Conservation (phyloP, 2,888 invertebrate genomes). For the Spisula subtruncata region DNA sequence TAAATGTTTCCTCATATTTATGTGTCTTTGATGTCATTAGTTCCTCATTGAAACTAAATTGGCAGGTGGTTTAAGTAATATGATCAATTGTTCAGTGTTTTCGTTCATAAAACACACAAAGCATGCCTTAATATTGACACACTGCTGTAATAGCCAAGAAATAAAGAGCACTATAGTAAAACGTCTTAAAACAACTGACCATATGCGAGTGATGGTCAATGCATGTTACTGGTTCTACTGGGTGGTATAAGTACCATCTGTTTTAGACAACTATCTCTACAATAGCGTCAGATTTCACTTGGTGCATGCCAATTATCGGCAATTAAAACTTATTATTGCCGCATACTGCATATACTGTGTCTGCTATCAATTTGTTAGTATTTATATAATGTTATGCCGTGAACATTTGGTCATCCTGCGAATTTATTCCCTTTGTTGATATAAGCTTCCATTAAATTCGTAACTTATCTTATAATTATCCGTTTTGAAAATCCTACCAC, state of each 20-base stretch:
- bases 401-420: too few relatives aligned
- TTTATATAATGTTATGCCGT: background rate
- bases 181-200: conserved; percentile 22
- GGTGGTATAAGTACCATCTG: conserved; percentile 2
- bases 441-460: too few relatives aligned
- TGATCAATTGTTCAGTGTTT: too few relatives aligned
- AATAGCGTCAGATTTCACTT: background rate
- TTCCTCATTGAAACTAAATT: too few relatives aligned
- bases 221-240: background rate
- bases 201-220: background rate
- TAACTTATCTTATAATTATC: too few relatives aligned
- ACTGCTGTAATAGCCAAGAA: background rate
- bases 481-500: too few relatives aligned
- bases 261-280: background rate
- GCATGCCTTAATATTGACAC: background rate
- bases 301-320: background rate
- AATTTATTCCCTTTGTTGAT: too few relatives aligned
- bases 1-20: too few relatives aligned
- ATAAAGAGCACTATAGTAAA: background rate
- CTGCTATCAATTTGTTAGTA: background rate
- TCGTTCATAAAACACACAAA: too few relatives aligned
- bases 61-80: too few relatives aligned
- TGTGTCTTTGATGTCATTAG: too few relatives aligned
- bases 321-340: conserved; percentile 13
- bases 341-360: conserved; percentile 14